These are phyloP conservation scores for Varanus komodoensis DNA, from an alignment of 2,113 vertebrate species.

Conservation along the genomic window DNA sequence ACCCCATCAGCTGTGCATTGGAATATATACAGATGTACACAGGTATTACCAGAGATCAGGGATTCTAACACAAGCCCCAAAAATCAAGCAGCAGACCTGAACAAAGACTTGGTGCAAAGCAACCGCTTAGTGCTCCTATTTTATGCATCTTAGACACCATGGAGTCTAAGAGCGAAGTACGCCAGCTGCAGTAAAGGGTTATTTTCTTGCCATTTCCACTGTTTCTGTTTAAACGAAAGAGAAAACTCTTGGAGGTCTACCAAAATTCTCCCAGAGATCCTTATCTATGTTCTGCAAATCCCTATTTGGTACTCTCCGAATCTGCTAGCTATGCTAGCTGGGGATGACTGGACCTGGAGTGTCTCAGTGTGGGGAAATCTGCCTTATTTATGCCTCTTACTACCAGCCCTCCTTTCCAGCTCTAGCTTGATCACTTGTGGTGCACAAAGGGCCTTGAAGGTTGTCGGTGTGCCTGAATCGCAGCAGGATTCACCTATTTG, in stretches of 20 bases:
- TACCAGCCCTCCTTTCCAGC: no score
- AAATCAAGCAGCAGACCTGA: neutral
- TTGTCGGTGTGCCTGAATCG: neutral
- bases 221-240: no score
- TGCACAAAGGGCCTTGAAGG: neutral
- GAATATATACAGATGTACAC: neutral
- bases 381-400: no score
- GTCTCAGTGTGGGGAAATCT: no score
- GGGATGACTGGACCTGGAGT: no score
- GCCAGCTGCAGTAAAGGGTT: neutral
- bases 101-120: neutral
- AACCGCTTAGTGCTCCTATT: neutral
- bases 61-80: neutral
- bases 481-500: neutral
- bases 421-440: no score
- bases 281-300: no score
- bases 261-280: no score
- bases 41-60: neutral
- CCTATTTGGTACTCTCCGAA: no score
- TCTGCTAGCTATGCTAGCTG: no score
- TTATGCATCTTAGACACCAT: neutral
- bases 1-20: neutral
- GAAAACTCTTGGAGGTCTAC: no score
- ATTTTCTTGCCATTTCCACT: neutral
- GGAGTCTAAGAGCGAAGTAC: neutral